Conservation (phyloP, 2,113 vertebrate species). For the Nycticryphes semicollaris region DNA sequence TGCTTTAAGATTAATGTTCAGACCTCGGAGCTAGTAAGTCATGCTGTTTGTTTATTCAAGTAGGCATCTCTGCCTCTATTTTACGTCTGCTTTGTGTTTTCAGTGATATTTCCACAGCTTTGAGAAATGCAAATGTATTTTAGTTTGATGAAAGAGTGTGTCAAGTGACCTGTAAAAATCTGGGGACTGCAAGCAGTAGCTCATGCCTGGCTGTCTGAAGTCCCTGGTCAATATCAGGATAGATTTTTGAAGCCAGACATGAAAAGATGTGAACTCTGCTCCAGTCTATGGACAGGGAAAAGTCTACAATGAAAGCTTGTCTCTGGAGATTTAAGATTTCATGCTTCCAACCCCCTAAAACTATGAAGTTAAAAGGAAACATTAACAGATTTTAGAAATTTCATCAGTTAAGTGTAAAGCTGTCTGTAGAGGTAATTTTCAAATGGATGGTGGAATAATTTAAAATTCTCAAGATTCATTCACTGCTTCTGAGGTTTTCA, state of each 20-base stretch:
- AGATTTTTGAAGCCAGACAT: constrained; percentile 7
- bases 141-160: not conserved
- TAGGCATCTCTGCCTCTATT: not conserved
- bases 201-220: not conserved
- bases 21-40: not conserved
- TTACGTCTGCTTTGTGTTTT: constrained; percentile 23
- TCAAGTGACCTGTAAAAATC: constrained; percentile 11
- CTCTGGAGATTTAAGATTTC: not conserved
- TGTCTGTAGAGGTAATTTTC: not conserved
- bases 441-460: not conserved
- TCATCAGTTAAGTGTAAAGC: not conserved
- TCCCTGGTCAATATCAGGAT: not conserved
- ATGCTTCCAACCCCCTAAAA: not conserved
- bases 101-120: constrained; percentile 1
- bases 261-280: not conserved
- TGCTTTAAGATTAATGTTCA: not conserved
- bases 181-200: not conserved
- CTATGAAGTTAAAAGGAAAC: not conserved
- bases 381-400: not conserved
- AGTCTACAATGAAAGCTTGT: not conserved
- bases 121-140: constrained; percentile 2
- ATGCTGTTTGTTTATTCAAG: not conserved
- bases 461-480: not conserved
- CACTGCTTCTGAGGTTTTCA: not conserved
- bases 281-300: not conserved